phyloP scores from a whole-genome alignment of 2,113 vertebrate species.

The Rhegmatorhina hoffmannsi region DNA sequence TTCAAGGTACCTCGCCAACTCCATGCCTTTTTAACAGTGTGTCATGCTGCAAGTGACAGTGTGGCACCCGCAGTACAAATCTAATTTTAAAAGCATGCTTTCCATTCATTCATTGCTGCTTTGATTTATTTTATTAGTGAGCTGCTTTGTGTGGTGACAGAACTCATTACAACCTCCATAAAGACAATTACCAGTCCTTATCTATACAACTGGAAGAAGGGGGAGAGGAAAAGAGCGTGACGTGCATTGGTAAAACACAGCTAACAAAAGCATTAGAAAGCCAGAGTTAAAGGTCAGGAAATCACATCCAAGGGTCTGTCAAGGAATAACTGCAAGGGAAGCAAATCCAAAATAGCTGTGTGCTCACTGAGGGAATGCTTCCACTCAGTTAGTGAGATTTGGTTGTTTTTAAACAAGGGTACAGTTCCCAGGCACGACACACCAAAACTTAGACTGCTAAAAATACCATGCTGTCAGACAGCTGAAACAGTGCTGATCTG shows the following conservation, averaged over 20 bases:
- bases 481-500: not conserved
- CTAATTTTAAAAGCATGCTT: conserved; percentile 70
- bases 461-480: not conserved
- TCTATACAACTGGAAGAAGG: conserved; percentile 62
- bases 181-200: conserved; percentile 75
- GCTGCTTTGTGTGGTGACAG: conserved; percentile 76
- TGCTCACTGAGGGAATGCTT: not conserved
- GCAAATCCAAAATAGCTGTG: not conserved
- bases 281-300: not conserved
- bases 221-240: conserved; percentile 14
- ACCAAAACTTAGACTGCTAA: not conserved
- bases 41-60: conserved; percentile 16
- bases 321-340: conserved; percentile 31
- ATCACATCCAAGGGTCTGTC: not conserved
- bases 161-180: conserved; percentile 74
- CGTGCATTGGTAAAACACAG: conserved; percentile 13
- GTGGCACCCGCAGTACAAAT: conserved; percentile 51
- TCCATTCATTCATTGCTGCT: conserved; percentile 70
- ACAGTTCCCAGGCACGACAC: not conserved
- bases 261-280: not conserved
- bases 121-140: conserved; percentile 80
- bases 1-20: not conserved
- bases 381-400: not conserved
- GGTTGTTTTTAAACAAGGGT: not conserved
- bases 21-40: not conserved